Percentiles rank a stretch among this genome's conserved stretches.
Evolutionary conservation across 2,113 vertebrate species (phyloP).

Genomic region (Saimiri boliviensis): DNA sequence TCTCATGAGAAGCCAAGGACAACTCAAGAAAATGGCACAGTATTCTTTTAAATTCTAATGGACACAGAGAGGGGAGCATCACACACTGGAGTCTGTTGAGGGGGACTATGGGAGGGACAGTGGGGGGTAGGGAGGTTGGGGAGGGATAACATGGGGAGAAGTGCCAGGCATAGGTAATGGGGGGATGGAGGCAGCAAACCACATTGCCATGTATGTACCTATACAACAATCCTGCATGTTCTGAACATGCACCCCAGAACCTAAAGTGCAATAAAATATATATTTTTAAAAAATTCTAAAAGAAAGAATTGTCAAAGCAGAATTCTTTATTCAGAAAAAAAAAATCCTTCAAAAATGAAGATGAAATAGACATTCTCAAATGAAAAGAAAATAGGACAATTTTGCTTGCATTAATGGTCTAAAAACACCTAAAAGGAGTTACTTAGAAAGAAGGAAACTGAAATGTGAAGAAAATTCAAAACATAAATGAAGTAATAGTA

Average conservation of each 20-base stretch:
- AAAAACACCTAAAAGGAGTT: not conserved
- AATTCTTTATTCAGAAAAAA: not conserved
- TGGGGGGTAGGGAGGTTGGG: no score
- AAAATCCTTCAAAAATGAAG: not conserved
- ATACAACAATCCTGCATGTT: no score
- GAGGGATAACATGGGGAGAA: no score
- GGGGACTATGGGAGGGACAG: no score
- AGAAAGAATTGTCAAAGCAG: not conserved
- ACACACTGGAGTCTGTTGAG: no score
- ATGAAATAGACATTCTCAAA: not conserved
- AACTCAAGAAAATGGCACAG: not conserved
- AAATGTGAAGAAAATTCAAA: not conserved
- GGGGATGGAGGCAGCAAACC: no score
- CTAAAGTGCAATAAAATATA: no score
- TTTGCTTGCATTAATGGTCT: not conserved
- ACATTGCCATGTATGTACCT: no score
- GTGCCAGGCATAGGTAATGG: no score
- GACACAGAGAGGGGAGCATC: no score
- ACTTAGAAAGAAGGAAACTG: not conserved
- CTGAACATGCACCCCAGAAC: no score
- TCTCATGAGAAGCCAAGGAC: not conserved
- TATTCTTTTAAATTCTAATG: not conserved
- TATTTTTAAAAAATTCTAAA: not conserved
- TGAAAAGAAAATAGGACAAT: not conserved
- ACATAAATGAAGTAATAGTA: not conserved